Evolutionary conservation across 2,888 invertebrate species (phyloP), one percentile per base, ranked within the genome.

Genomic region (Amphipoea oculea): DNA sequence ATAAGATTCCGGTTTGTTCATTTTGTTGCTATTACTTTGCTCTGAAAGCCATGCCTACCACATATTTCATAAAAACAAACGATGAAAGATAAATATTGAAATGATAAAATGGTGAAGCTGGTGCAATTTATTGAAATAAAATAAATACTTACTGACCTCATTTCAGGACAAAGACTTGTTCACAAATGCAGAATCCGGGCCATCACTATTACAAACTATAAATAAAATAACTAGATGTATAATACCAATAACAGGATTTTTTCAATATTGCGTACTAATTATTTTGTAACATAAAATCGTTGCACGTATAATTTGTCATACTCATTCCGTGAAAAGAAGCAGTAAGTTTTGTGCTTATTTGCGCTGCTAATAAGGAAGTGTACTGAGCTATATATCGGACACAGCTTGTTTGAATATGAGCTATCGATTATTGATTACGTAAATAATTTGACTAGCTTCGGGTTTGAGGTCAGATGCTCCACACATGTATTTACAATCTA

Each of bases 331-430:
- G n/a, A 51, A 77, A 83, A 66, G 12, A 14, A 76, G 42, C 40
- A n/a, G 11, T 48, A 29, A 57, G 36, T 54, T 81, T 71, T 57
- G 40, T 40, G 36, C 29, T n/a, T 29, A 12, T 14, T 4, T 60
- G 42, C 17, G 40, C 29, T 29, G 51, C 36, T 62, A 81, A 69
- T 65, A 66, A 36, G 69, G 51, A 45, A 66, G 67, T 73, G 20
- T 17, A 48, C 36, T 9, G 17, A 82, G 42, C 42, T 20, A 40
- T 86, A 79, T 85, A 57, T 67, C 62, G 20, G 68, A 76, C 63
- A 82, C 57, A 42, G 48, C 51, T 68, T 82, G 67, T 83, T 73
- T 86, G 69, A 60, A 57, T 60, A 73, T 36, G 69, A 62, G 36
- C 36, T 67, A 70, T 51, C 42, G 62, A 51, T 78, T 73, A 77